Conservation (phyloP, 1,140 invertebrate species). For the Drosophila nigromelanica region DNA sequence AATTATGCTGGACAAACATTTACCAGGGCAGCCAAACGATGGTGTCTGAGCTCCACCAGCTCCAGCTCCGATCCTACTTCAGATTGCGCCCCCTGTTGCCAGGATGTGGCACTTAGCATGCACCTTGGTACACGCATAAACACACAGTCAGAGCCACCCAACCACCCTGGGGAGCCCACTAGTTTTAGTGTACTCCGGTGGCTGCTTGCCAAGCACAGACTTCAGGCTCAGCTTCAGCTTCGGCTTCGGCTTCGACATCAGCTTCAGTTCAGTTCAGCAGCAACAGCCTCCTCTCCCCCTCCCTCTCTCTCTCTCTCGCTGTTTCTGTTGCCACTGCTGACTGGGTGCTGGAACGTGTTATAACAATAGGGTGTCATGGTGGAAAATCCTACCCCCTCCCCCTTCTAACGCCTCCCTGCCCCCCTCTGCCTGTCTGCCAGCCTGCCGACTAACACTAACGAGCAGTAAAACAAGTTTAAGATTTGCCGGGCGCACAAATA, state of each 20-base stretch:
- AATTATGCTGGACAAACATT: conserved; percentile 83
- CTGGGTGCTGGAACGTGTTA: conserved; percentile 72
- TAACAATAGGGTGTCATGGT: conserved; percentile 76
- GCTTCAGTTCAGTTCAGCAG: conserved; percentile 10
- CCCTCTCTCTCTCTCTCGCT: conserved; percentile 2
- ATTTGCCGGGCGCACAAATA: conserved; percentile 77
- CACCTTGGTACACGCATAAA: conserved; percentile 70
- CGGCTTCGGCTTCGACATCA: too few species aligned
- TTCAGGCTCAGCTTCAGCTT: neutral
- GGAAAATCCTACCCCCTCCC: neutral
- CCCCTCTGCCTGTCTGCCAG: neutral
- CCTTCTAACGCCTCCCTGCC: neutral
- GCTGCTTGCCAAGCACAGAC: conserved; percentile 71
- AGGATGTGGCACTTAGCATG: conserved; percentile 68
- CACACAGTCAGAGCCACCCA: conserved; percentile 14
- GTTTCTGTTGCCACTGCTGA: conserved; percentile 14
- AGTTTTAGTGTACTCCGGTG: conserved; percentile 65
- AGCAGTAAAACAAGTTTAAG: conserved; percentile 83
- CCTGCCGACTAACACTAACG: conserved; percentile 72
- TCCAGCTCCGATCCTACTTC: neutral
- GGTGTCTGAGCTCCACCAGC: conserved; percentile 16
- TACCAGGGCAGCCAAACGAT: conserved; percentile 51
- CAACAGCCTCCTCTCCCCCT: conserved; percentile 5
- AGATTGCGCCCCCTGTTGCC: neutral
- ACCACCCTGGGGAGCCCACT: conserved; percentile 24